Conservation (phyloP, 2,888 invertebrate genomes). For the Coecobrya sp. region DNA sequence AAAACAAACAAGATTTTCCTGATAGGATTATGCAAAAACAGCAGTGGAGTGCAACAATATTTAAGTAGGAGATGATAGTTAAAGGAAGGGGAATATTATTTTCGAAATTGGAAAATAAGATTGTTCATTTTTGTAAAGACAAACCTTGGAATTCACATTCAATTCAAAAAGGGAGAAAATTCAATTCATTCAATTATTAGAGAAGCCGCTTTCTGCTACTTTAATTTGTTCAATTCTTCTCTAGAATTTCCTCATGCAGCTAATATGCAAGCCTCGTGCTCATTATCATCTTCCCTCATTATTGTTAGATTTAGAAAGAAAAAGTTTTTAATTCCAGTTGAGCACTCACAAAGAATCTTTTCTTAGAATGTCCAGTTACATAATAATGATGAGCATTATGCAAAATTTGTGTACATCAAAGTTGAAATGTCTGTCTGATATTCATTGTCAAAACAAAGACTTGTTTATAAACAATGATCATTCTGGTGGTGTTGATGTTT, state of each 20-base stretch:
- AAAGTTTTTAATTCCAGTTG: background rate
- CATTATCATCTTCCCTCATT: too few relatives aligned
- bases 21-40: conserved; percentile 26
- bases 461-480: too few relatives aligned
- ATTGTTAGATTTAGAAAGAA: too few relatives aligned
- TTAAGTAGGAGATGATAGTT: background rate
- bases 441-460: background rate
- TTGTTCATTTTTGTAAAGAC: background rate
- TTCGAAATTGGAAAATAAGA: background rate
- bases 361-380: background rate
- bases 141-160: conserved; percentile 62
- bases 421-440: background rate
- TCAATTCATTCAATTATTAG: too few relatives aligned
- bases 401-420: background rate
- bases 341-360: background rate
- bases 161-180: conserved; percentile 15
- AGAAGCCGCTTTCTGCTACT: too few relatives aligned
- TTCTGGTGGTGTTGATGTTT: too few relatives aligned
- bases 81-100: background rate
- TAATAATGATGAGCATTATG: background rate
- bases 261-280: background rate
- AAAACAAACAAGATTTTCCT: conserved; percentile 29
- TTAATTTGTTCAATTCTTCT: conserved; percentile 7
- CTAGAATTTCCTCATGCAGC: background rate
- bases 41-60: background rate